Conservation (phyloP, 2,888 invertebrate genomes). For the Phyto melanocephala region DNA sequence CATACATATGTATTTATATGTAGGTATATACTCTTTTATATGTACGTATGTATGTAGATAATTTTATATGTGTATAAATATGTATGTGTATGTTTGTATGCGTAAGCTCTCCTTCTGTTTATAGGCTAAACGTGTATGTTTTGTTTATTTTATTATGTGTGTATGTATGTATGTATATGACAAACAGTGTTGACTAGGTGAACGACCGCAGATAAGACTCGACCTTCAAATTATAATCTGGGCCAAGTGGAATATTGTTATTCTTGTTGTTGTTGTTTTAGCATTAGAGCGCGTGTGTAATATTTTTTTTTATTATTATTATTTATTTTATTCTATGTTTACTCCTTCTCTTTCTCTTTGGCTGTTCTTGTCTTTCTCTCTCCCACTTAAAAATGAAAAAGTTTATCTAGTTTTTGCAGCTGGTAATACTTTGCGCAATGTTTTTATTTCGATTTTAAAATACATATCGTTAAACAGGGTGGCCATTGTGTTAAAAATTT, state of each 20-base stretch:
- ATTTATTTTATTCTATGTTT: conserved; percentile 1
- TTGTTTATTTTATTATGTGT: background rate
- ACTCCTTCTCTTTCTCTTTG: conserved; percentile 17
- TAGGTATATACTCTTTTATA: background rate
- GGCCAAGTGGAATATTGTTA: conserved; percentile 78
- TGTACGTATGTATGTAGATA: background rate
- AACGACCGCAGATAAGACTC: conserved; percentile 78
- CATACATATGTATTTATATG: background rate
- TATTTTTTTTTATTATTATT: background rate
- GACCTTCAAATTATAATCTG: conserved; percentile 79
- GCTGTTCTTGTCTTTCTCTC: background rate
- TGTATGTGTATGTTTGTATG: background rate
- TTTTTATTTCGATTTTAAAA: background rate
- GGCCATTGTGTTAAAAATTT: background rate
- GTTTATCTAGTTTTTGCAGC: background rate
- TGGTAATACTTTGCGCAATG: conserved; percentile 24
- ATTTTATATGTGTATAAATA: background rate
- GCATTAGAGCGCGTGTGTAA: background rate
- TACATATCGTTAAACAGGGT: background rate
- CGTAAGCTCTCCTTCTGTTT: background rate
- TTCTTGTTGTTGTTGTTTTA: conserved; percentile 54
- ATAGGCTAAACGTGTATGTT: conserved; percentile 16
- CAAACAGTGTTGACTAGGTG: conserved; percentile 72
- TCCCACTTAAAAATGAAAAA: background rate
- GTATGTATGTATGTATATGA: conserved; percentile 53